These are phyloP conservation scores for Okamejei kenojei DNA, from an alignment of 2,797 vertebrate species.

Conservation along the genomic window DNA sequence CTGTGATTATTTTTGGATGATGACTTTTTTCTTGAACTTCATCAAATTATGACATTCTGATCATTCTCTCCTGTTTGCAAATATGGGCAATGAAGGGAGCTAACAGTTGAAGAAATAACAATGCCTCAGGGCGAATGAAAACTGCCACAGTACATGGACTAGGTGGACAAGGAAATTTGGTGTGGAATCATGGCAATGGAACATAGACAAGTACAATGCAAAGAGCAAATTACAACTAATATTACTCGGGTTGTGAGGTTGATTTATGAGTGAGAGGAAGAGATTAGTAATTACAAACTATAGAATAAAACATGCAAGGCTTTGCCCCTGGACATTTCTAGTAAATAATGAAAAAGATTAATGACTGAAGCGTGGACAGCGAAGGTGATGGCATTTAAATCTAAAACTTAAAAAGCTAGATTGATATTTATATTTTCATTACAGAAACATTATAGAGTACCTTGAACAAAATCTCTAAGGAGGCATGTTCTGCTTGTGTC, in stretches of 20 bases:
- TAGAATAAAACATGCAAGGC: not conserved
- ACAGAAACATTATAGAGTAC: not conserved
- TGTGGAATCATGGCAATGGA: not conserved
- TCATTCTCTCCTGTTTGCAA: too few relatives aligned
- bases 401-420: not conserved
- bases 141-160: too few relatives aligned
- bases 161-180: too few relatives aligned
- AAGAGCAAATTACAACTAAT: not conserved
- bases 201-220: not conserved
- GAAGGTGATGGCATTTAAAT: not conserved
- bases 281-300: not conserved
- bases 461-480: not conserved
- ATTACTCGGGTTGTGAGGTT: conserved; percentile 1
- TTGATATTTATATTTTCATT: not conserved
- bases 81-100: too few relatives aligned
- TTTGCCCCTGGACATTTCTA: not conserved
- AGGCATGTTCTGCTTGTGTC: not conserved
- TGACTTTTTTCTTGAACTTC: too few relatives aligned
- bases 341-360: conserved; percentile 5
- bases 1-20: too few relatives aligned
- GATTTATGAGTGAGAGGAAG: not conserved
- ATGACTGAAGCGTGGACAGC: not conserved
- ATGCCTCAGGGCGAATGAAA: too few relatives aligned
- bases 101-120: too few relatives aligned
- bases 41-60: too few relatives aligned